A percentile compares a stretch with the other conserved stretches of the same genome.
phyloP scores from a whole-genome alignment of 1,140 invertebrate species.

The Penaeus indicus region DNA sequence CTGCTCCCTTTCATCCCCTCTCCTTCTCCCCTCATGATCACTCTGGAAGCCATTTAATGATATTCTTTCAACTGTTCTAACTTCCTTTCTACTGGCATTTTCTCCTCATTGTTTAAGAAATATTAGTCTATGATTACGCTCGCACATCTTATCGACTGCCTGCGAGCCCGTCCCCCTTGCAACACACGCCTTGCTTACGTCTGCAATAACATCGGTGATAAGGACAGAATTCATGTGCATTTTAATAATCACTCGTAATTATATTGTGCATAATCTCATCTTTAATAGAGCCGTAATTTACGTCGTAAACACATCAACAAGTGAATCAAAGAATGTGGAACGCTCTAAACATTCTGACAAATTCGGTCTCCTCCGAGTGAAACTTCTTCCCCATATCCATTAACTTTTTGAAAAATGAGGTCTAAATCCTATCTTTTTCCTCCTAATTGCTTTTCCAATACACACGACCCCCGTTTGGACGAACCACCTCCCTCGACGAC shows the following conservation, averaged over 20 bases:
- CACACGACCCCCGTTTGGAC: slow-evolving; percentile 45
- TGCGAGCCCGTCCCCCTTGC: not conserved
- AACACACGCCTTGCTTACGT: slow-evolving; percentile 4
- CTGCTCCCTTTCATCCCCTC: not conserved
- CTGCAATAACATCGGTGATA: slow-evolving; percentile 22
- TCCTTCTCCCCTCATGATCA: slow-evolving; percentile 38
- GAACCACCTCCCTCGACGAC: not conserved
- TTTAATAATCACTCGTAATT: slow-evolving; percentile 30
- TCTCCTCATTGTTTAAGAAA: slow-evolving; percentile 36
- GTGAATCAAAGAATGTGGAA: slow-evolving; percentile 30
- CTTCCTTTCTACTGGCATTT: slow-evolving; percentile 35
- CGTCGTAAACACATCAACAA: slow-evolving; percentile 40
- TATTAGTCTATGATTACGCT: slow-evolving; percentile 46
- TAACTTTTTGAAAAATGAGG: slow-evolving; percentile 64
- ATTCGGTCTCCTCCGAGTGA: slow-evolving; percentile 11
- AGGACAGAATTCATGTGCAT: slow-evolving; percentile 17
- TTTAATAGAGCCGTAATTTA: not conserved
- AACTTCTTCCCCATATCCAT: slow-evolving; percentile 61
- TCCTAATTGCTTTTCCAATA: slow-evolving; percentile 64
- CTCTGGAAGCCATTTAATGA: slow-evolving; percentile 56
- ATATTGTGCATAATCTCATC: slow-evolving; percentile 33
- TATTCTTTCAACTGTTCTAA: slow-evolving; percentile 41
- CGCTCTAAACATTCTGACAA: slow-evolving; percentile 25
- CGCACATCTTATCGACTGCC: slow-evolving; percentile 19
- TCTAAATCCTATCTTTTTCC: slow-evolving; percentile 64